Conservation (phyloP, 2,888 invertebrate species). For the Epirrhoe tristata region DNA sequence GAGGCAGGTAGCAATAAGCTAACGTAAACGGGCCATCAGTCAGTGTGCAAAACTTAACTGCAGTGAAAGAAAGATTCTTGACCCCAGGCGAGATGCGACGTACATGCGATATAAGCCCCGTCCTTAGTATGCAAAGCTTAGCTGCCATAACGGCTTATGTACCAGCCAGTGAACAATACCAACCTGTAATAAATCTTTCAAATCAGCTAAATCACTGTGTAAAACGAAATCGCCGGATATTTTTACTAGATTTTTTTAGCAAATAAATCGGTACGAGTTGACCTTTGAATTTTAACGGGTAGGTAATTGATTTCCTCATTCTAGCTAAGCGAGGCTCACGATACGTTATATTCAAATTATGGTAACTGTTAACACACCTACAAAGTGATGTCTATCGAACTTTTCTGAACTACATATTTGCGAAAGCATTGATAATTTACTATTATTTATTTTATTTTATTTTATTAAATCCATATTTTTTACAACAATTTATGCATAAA, state of each 20-base stretch:
- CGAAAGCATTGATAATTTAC: neutral
- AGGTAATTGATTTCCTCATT: conserved; percentile 18
- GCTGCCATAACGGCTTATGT: conserved; percentile 44
- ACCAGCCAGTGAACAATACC: conserved; percentile 32
- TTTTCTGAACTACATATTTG: neutral
- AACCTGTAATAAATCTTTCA: neutral
- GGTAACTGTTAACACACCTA: conserved; percentile 1
- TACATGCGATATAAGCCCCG: conserved; percentile 45
- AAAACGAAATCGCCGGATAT: conserved; percentile 10
- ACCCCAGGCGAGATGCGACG: conserved; percentile 39
- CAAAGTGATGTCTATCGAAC: neutral
- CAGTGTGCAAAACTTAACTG: conserved; percentile 37
- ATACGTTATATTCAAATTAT: conserved; percentile 12
- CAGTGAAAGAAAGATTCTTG: conserved; percentile 46
- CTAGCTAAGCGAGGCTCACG: conserved; percentile 5
- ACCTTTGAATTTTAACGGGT: conserved; percentile 14
- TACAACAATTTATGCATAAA: too few species aligned
- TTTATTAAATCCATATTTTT: too few species aligned
- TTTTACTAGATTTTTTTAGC: conserved; percentile 9
- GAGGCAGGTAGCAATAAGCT: conserved; percentile 19
- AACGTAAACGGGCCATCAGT: conserved; percentile 20
- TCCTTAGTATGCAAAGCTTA: conserved; percentile 49
- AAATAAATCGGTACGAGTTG: conserved; percentile 4
- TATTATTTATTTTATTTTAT: too few species aligned
- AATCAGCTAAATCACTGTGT: conserved; percentile 10